Base-by-base conservation (phyloP, 2,888 invertebrate species). In the Spodoptera picta region DNA sequence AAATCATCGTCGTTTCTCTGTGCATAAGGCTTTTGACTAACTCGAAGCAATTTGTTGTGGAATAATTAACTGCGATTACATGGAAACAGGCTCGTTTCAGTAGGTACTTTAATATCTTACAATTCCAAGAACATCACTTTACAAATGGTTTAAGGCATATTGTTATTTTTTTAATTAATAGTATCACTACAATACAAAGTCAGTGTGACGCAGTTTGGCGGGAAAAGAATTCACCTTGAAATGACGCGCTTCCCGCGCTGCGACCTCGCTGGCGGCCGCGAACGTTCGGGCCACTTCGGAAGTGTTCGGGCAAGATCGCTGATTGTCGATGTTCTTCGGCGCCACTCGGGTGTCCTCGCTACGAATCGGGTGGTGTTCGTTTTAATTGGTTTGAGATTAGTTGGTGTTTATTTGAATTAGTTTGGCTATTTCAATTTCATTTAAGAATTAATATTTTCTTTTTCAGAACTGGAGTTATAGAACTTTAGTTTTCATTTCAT, bases 201-300 rank as follows among this genome's bases (percentile, higher is more conserved):
- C 83, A 83, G 77, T 68, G 81, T 90, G 89, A 90, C 90, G 90
- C 82, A 83, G 87, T 82, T 83, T 86, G 91, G 91, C 92, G 92
- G 92, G 92, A 92, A 93, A 92, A 90, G 88, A 90, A 81, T 81
- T 92, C 87, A 89, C 94, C 93, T 94, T 92, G 92, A 47, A 76
- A 80, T 91, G 91, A 91, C 92, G 90, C 84, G 90, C 87, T 92
- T 92, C 92, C 93, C 92, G 89, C 87, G 88, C 83, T 75, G 50
- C 84, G 92, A 84, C 93, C 93, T 94, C 93, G 92, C 87, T 87
- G 78, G 90, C 91, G 93, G 93, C 93, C 92, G 93, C 90, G 86
- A 91, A 75, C 77, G 79, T 60, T 92, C 89, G 89, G 78, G 63
- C 7, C 5, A 47, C 73, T 63, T 89, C 90, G 88, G 75, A 50